phyloP scores from a whole-genome alignment of 2,888 invertebrate genomes.

The Aplocera efformata region DNA sequence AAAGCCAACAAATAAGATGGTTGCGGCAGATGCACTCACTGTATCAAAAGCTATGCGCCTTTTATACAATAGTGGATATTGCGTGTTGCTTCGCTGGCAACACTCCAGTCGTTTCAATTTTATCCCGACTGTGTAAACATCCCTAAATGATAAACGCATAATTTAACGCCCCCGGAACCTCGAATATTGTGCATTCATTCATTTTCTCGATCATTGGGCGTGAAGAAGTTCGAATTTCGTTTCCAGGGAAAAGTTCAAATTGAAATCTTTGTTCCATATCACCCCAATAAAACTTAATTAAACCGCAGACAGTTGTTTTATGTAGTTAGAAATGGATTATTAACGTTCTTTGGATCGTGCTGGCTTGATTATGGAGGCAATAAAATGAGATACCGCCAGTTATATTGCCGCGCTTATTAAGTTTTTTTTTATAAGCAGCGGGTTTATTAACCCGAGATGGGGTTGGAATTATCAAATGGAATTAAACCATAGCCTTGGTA shows the following conservation, averaged over 20 bases:
- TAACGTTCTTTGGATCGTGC: slow-evolving; percentile 47
- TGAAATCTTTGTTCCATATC: slow-evolving; percentile 21
- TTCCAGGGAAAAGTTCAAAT: slow-evolving; percentile 44
- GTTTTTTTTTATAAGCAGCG: slow-evolving; percentile 52
- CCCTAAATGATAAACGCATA: slow-evolving; percentile 77
- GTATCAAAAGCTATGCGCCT: slow-evolving; percentile 7
- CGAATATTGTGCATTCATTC: slow-evolving; percentile 69
- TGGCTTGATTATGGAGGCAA: slow-evolving; percentile 54
- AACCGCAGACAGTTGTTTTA: slow-evolving; percentile 32
- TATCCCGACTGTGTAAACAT: slow-evolving; percentile 72
- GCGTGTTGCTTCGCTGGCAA: slow-evolving; percentile 54
- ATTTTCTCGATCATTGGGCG: slow-evolving; percentile 63
- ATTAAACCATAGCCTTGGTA: slow-evolving; percentile 20
- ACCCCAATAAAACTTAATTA: slow-evolving; percentile 31
- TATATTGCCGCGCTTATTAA: slow-evolving; percentile 31
- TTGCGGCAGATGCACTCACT: slow-evolving; percentile 5
- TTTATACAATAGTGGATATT: slow-evolving; percentile 21
- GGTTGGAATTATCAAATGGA: slow-evolving; percentile 40
- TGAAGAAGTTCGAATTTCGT: slow-evolving; percentile 58
- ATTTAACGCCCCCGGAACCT: slow-evolving; percentile 70
- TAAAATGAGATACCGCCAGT: slow-evolving; percentile 52
- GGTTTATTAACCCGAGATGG: slow-evolving; percentile 48
- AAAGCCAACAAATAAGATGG: background rate
- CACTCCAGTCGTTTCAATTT: slow-evolving; percentile 78
- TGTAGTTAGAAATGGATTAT: slow-evolving; percentile 44